These are phyloP conservation scores for Ptilorrhoa leucosticta DNA, from an alignment of 2,113 vertebrate genomes.

Conservation along the genomic window DNA sequence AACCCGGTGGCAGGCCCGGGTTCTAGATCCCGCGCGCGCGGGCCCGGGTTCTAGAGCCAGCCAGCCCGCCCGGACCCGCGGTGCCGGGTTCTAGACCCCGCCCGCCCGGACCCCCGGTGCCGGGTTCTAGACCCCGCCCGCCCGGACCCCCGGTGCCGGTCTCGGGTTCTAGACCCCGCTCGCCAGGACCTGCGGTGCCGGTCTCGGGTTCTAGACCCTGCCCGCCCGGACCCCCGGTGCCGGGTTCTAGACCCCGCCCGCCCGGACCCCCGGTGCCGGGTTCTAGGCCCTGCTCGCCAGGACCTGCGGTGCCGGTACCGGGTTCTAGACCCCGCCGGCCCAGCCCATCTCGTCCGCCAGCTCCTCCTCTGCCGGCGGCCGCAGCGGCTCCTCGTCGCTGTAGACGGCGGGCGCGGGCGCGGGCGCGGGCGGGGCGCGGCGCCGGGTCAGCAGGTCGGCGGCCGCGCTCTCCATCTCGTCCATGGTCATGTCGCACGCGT, in stretches of 20 bases:
- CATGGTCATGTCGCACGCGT: constrained; percentile 89
- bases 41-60: background rate
- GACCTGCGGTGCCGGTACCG: too few species aligned
- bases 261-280: rapidly evolving
- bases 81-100: background rate
- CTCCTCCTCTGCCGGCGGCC: background rate
- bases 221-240: rapidly evolving
- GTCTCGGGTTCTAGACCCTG: background rate
- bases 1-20: background rate
- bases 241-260: background rate
- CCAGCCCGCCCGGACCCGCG: background rate
- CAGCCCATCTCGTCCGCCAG: background rate
- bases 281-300: rapidly evolving
- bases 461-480: constrained; percentile 93
- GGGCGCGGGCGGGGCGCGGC: background rate
- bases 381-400: constrained; percentile 84
- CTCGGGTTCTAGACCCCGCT: background rate
- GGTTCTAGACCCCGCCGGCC: background rate
- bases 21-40: too few species aligned
- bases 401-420: constrained; percentile 56
- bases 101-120: background rate
- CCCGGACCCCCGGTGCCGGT: too few species aligned
- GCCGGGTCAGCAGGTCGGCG: constrained; percentile 79
- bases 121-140: background rate
- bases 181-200: rapidly evolving